Evolutionary conservation across 2,888 invertebrate genomes (phyloP).

Genomic region (Malachius bipustulatus): DNA sequence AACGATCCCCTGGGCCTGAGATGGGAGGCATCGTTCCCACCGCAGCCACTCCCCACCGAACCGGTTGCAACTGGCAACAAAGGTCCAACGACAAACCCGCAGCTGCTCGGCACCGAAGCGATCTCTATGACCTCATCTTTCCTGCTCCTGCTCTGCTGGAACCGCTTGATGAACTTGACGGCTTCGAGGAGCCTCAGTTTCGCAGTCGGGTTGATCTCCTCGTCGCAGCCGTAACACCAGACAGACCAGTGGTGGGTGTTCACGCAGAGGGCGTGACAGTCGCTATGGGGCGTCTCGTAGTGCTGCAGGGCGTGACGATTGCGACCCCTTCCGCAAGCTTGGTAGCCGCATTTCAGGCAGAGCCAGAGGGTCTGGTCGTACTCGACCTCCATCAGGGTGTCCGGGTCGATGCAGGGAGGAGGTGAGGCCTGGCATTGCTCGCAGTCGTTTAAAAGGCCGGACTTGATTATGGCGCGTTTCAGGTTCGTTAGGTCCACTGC

Average conservation of each 20-base stretch:
- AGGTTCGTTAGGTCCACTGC: slow-evolving; percentile 37
- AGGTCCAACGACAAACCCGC: no score
- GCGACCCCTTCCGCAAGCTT: slow-evolving; percentile 57
- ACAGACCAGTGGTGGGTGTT: slow-evolving; percentile 60
- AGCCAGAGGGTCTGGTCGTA: slow-evolving; percentile 53
- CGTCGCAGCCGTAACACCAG: slow-evolving; percentile 71
- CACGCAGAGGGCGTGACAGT: slow-evolving; percentile 60
- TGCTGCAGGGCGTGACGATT: slow-evolving; percentile 65
- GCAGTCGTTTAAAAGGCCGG: slow-evolving; percentile 41
- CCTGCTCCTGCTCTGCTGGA: slow-evolving; percentile 35
- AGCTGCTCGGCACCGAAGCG: no score
- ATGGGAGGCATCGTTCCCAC: no score
- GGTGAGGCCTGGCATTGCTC: slow-evolving; percentile 31
- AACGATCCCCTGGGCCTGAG: slow-evolving; percentile 72
- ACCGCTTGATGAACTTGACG: slow-evolving; percentile 59
- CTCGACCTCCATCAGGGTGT: slow-evolving; percentile 25
- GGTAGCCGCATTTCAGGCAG: slow-evolving; percentile 70
- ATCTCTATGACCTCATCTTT: slow-evolving; percentile 17
- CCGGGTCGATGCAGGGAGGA: slow-evolving; percentile 8
- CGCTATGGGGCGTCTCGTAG: slow-evolving; percentile 61
- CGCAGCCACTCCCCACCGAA: no score
- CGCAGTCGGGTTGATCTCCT: slow-evolving; percentile 48
- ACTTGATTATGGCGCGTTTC: slow-evolving; percentile 40
- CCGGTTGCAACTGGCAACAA: no score
- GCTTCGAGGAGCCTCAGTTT: slow-evolving; percentile 60